Evolutionary conservation across 2,797 vertebrate species (phyloP), one percentile per base, ranked within the genome.

Genomic region (Spondyliosoma cantharus): DNA sequence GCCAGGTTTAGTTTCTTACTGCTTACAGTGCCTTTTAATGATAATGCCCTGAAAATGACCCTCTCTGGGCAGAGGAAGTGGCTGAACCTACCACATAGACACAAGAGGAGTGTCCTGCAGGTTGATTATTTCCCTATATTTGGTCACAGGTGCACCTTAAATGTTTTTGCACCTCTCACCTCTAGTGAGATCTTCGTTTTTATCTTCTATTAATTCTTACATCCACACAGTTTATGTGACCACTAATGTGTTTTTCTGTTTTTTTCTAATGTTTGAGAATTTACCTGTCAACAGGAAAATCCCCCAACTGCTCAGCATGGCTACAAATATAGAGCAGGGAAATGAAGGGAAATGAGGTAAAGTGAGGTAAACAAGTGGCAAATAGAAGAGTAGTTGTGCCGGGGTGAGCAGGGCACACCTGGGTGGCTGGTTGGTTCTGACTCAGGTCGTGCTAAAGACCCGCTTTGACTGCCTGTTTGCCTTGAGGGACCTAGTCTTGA

Each of bases 321-420:
- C 14, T 79, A 77, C 78, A 85, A 86, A 88, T 86, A 85, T 78
- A 91, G 60, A 72, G 53, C n/a, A 54, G 68, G 83, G 75, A 81
- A 87, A 82, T 84, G 8, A 81, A 69, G 74, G 81, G 76, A 88
- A 87, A 85, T 76, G 70, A 90, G 81, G 87, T 78, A 64, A 87
- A 87, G 52, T 86, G 83, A 87, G 80, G 87, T 83, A 91, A 93
- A 91, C 74, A 91, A 78, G 73, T 60, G 62, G 78, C 78, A 83
- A 90, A 90, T 68, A 91, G 74, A 84, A 70, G 74, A 65, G 72
- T 29, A 74, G 62, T 86, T 93, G 78, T 87, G 58, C 71, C 17
- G 19, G 12, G 50, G 67, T 9, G 49, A 86, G 78, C 69, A 11
- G 72, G 68, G 79, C 80, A 83, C 91, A 91, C 89, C 85, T 89